Conservation (phyloP, 2,113 vertebrate genomes). For the Kryptolebias marmoratus region DNA sequence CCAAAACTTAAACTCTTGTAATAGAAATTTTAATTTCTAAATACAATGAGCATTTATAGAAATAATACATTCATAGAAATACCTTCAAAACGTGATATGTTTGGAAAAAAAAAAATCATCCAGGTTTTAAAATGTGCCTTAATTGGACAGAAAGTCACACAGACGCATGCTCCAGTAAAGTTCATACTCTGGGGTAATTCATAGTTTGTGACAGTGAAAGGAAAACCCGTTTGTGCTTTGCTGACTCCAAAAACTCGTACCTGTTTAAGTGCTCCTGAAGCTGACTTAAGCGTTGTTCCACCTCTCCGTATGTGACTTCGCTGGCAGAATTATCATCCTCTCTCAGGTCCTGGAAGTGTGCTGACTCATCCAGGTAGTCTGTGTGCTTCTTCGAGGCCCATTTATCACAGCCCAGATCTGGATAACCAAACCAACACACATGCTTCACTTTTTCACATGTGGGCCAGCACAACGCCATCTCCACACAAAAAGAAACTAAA, state of each 20-base stretch:
- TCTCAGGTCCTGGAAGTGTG: slow-evolving; percentile 82
- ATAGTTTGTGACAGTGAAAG: slow-evolving; percentile 1
- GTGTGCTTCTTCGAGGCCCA: slow-evolving; percentile 85
- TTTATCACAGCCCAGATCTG: slow-evolving; percentile 83
- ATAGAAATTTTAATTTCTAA: no score
- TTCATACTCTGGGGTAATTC: slow-evolving; percentile 2
- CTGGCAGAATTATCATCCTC: slow-evolving; percentile 89
- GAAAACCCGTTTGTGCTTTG: background rate
- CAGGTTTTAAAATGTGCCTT: background rate
- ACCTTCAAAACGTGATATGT: background rate
- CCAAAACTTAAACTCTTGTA: no score
- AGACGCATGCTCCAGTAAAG: background rate
- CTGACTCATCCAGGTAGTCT: slow-evolving; percentile 81
- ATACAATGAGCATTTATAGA: no score
- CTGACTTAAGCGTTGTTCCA: slow-evolving; percentile 94
- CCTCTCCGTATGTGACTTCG: slow-evolving; percentile 93
- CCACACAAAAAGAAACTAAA: slow-evolving; percentile 51
- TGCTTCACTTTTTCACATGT: slow-evolving; percentile 68
- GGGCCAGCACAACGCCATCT: slow-evolving; percentile 65
- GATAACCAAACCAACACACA: slow-evolving; percentile 62
- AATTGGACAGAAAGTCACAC: background rate
- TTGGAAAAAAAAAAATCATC: background rate
- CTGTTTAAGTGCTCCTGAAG: slow-evolving; percentile 98
- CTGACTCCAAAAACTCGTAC: slow-evolving; percentile 71
- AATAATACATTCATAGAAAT: no score